Percentiles rank a stretch among this genome's conserved stretches.
These are phyloP conservation scores for Ridgeia piscesae DNA, from an alignment of 1,140 invertebrate genomes.

Conservation along the genomic window DNA sequence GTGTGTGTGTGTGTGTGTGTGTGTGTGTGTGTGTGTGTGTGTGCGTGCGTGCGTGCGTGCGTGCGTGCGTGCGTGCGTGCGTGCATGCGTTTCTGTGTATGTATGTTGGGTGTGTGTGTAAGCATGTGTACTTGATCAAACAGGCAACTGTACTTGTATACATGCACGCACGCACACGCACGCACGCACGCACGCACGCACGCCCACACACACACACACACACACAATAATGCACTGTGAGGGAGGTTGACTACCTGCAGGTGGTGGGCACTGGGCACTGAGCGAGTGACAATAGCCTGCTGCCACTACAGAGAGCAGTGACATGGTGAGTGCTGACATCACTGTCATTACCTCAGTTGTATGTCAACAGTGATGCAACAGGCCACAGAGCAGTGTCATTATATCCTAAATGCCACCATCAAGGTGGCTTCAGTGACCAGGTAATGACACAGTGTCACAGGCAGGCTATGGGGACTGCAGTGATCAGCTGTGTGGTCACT, in stretches of 20 bases:
- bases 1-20: too few species aligned
- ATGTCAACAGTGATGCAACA: neutral
- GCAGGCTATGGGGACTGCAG: neutral
- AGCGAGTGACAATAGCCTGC: too few species aligned
- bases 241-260: too few species aligned
- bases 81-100: too few species aligned
- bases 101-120: too few species aligned
- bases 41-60: too few species aligned
- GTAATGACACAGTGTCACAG: neutral
- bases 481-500: neutral
- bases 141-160: neutral
- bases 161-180: neutral
- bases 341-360: neutral
- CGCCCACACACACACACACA: neutral
- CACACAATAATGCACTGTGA: neutral
- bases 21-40: too few species aligned
- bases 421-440: neutral
- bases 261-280: too few species aligned
- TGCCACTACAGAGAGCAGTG: neutral
- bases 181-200: neutral
- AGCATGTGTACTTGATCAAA: too few species aligned
- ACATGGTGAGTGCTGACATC: neutral
- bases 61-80: too few species aligned
- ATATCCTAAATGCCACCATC: neutral
- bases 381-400: neutral